phyloP scores from a whole-genome alignment of 2,797 vertebrate genomes.

The Vultur gryphus region DNA sequence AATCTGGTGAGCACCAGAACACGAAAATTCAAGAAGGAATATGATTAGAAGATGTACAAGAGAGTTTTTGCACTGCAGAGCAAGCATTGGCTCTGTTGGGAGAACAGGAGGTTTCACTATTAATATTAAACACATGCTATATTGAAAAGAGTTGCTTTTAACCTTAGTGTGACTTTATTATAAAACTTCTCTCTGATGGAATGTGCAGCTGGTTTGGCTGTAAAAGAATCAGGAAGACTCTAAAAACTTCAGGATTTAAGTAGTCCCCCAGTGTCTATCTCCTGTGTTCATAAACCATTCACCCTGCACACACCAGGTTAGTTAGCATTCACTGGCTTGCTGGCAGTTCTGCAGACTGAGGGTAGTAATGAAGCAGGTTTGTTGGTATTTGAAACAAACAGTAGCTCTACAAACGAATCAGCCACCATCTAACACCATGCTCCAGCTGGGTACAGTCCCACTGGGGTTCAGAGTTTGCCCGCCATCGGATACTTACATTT shows the following conservation, averaged over 20 bases:
- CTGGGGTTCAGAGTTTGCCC: background rate
- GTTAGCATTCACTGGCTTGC: background rate
- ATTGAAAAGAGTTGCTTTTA: background rate
- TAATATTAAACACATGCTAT: background rate
- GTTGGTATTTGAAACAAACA: background rate
- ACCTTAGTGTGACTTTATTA: background rate
- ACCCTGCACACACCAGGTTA: background rate
- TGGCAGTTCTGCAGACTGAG: background rate
- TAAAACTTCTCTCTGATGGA: background rate
- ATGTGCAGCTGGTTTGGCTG: background rate
- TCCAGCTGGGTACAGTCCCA: background rate
- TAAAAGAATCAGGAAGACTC: background rate
- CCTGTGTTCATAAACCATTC: background rate
- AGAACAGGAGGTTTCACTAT: background rate
- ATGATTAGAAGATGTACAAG: background rate
- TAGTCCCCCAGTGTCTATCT: background rate
- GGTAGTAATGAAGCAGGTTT: background rate
- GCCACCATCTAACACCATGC: background rate
- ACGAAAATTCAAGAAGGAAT: background rate
- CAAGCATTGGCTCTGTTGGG: background rate
- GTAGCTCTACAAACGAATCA: background rate
- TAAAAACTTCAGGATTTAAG: background rate
- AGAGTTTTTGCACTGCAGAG: background rate
- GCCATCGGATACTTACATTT: slow-evolving; percentile 78
- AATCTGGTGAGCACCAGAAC: background rate